These are phyloP conservation scores for Mizuhopecten yessoensis DNA, from an alignment of 1,140 invertebrate species.

Conservation along the genomic window DNA sequence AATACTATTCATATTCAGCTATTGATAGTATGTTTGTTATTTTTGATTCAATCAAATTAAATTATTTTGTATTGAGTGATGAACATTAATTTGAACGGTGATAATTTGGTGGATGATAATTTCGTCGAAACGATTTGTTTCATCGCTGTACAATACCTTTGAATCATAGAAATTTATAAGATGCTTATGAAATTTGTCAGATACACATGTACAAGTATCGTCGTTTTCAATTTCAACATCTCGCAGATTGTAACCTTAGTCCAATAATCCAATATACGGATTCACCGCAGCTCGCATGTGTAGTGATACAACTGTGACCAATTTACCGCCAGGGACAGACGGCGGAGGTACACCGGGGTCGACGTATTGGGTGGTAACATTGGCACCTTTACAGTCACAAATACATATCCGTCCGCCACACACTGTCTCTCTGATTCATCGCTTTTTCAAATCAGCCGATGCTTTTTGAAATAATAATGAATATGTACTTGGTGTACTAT, in stretches of 20 bases:
- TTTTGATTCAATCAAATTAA: too few relatives aligned
- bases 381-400: background rate
- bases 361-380: background rate
- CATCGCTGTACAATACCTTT: too few relatives aligned
- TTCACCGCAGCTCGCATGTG: background rate
- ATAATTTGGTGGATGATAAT: too few relatives aligned
- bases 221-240: background rate
- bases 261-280: background rate
- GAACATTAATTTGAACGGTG: too few relatives aligned
- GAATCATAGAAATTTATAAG: too few relatives aligned
- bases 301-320: constrained; percentile 15
- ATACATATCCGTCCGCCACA: background rate
- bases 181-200: too few relatives aligned
- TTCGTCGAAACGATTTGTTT: too few relatives aligned
- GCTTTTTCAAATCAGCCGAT: background rate
- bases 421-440: background rate
- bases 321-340: background rate
- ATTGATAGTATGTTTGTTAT: too few relatives aligned
- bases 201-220: too few relatives aligned
- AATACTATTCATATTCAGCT: too few relatives aligned
- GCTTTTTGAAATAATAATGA: constrained; percentile 21
- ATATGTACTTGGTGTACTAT: background rate
- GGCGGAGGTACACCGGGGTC: background rate
- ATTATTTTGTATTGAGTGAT: too few relatives aligned
- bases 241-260: background rate